Evolutionary conservation across 2,113 vertebrate species (phyloP).

Genomic region (Percopsis transmontana): DNA sequence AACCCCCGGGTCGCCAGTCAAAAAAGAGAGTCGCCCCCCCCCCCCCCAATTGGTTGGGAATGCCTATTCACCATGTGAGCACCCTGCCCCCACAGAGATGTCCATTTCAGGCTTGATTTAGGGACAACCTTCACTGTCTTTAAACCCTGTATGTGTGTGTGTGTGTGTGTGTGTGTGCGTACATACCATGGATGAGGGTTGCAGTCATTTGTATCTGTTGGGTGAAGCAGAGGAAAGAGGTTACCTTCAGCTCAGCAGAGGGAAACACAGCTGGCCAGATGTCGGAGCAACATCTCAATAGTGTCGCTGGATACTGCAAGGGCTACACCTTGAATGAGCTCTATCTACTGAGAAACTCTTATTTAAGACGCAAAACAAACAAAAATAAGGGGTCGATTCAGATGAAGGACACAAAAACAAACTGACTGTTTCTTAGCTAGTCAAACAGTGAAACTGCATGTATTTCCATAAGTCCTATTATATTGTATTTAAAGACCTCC

Average conservation of each 20-base stretch:
- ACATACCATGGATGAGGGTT: conserved; percentile 96
- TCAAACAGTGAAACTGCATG: no score
- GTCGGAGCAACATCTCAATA: no score
- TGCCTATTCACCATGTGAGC: conserved; percentile 50
- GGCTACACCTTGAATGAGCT: no score
- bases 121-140: conserved; percentile 65
- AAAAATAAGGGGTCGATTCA: no score
- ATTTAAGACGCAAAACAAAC: no score
- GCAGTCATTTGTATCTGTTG: conserved; percentile 93
- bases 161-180: conserved; percentile 5
- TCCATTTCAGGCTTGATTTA: conserved; percentile 72
- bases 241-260: background rate
- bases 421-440: no score
- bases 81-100: conserved; percentile 46
- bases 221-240: conserved; percentile 14
- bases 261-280: background rate
- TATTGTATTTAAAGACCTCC: no score
- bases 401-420: no score
- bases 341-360: no score
- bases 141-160: conserved; percentile 16
- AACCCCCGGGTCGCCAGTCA: conserved; percentile 63
- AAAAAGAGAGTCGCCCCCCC: conserved; percentile 63
- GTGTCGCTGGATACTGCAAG: no score
- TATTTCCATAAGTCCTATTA: no score
- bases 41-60: conserved; percentile 40